Base-by-base conservation (phyloP, 2,888 invertebrate genomes). In the Harmothoe impar region DNA sequence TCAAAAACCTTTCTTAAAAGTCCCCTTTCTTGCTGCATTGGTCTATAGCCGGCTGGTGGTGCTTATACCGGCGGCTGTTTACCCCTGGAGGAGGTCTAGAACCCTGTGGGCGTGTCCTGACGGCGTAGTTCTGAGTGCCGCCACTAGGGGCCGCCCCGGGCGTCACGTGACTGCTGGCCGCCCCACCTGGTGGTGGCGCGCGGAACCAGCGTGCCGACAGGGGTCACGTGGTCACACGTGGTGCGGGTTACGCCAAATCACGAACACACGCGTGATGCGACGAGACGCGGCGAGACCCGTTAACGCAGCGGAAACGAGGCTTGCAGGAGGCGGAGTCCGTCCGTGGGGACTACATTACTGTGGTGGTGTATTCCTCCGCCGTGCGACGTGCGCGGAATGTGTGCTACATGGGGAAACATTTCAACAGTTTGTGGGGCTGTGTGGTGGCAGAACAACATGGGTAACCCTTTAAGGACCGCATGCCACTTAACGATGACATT, bases 141-240 rank as follows among this genome's bases (percentile, higher is more conserved):
- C 72, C 72, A 17, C 72, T 29, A 72, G 72, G 25, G 25, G 29
- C 15, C 1, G 15, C 25, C 25, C 72, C 72, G 29, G 15, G 20
- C 15, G 29, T 72, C 72, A 72, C 72, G 72, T 72, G 72, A 72
- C 25, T 72, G 31, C 15, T 72, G 20, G 72, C 5, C 29, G 29
- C 72, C 72, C 72, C 72, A 29, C 72, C 72, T 72, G 72, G 72
- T 29, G 72, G 72, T 25, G 62, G 62, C 62, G 62, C 20, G 7
- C 7, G 0, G 62, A 72, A 29, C 0, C 72, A 72, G 72, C 3
- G 25, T 25, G 72, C 5, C 25, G 72, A 72, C 29, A 72, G 25
- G 25, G 72, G 72, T 72, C 72, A 72, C 72, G 25, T 15, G 72
- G 72, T 72, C 72, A 72, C 72, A 72, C 72, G 72, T 72, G 72